phyloP scores from a whole-genome alignment of 2,113 vertebrate genomes.

The Dasyornis broadbenti region DNA sequence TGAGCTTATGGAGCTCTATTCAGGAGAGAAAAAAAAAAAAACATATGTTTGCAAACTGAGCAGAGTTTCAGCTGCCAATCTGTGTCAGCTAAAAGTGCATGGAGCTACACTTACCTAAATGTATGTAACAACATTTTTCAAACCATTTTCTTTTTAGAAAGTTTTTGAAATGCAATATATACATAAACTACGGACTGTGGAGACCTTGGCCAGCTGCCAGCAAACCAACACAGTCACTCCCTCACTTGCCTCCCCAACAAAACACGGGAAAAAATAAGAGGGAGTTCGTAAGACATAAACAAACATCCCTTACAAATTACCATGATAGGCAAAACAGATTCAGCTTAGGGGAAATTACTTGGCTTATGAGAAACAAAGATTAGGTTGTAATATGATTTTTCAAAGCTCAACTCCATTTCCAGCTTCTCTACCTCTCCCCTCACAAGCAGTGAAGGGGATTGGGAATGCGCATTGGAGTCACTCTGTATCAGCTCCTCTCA shows the following conservation, averaged over 20 bases:
- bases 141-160: neutral
- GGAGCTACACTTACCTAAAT: neutral
- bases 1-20: neutral
- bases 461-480: rapidly evolving
- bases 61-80: neutral
- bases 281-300: neutral
- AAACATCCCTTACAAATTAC: neutral
- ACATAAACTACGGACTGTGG: neutral
- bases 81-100: neutral
- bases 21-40: neutral
- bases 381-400: too few relatives aligned
- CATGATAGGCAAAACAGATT: neutral
- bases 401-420: neutral
- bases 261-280: neutral
- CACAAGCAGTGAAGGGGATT: neutral
- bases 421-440: neutral
- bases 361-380: neutral
- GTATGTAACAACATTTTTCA: neutral
- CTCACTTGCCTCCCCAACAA: neutral
- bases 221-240: neutral
- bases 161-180: neutral
- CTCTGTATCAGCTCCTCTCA: neutral
- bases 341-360: neutral
- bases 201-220: neutral
- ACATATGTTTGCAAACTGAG: neutral